Evolutionary conservation across 2,113 vertebrate genomes (phyloP).

Genomic region (Progne subis): DNA sequence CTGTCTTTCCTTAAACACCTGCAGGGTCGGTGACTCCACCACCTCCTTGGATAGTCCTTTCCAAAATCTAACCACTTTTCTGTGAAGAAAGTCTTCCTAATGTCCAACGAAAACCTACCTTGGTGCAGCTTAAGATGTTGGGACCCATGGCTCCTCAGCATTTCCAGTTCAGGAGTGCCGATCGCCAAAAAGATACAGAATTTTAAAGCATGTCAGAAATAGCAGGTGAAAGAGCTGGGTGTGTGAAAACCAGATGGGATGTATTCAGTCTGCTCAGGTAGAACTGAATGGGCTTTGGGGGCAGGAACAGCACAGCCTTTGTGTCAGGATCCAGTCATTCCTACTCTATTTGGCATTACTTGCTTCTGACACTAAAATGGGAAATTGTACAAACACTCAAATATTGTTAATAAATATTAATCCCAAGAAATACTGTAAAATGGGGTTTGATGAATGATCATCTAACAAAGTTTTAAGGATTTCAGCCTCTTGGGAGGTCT

Average conservation of each 20-base stretch:
- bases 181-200: rapidly evolving
- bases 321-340: background rate
- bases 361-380: rapidly evolving
- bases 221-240: rapidly evolving
- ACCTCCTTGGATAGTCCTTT: background rate
- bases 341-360: rapidly evolving
- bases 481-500: background rate
- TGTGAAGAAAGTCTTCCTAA: background rate
- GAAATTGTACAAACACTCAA: background rate
- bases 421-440: background rate
- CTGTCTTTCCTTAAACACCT: background rate
- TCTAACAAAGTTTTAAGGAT: background rate
- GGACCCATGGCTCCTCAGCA: background rate
- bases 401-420: background rate
- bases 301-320: background rate
- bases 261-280: too few relatives aligned
- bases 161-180: rapidly evolving
- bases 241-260: background rate
- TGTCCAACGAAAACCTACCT: background rate
- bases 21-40: background rate
- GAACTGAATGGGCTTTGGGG: rapidly evolving
- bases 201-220: background rate
- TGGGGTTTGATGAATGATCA: background rate
- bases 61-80: too few relatives aligned
- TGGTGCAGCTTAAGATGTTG: background rate